Base-by-base conservation (phyloP, 2,888 invertebrate genomes). In the Synergus itoensis region DNA sequence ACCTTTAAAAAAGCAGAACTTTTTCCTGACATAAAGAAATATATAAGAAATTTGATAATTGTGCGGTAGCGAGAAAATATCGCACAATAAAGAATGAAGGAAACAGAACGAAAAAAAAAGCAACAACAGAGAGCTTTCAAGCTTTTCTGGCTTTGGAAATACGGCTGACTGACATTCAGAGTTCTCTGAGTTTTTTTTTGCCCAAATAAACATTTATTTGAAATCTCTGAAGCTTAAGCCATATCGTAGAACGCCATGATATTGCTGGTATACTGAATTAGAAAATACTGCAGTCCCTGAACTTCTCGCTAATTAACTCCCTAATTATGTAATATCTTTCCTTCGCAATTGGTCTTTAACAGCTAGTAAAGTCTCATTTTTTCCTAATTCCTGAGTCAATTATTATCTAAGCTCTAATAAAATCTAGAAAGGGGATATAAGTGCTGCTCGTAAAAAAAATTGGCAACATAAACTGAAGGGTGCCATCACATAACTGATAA, bases 121-220 rank as follows among this genome's bases (percentile, higher is more conserved):
- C 40, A 41, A 40, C 40, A 41, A 73, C n/a, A 65, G 18, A 73
- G 53, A 53, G 28, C 48, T 73, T 73, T 73, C 16, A 73, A 73
- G 73, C 73, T 73, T 73, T 36, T 73, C 73, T 53, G 73, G 73
- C 36, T 53, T 28, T 40, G 28, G 2, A 69, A 69, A 69, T 45
- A 69, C 67, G 14, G 48, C 45, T 36, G 48, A 16, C 73, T 73
- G 48, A 36, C 48, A 73, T 36, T 73, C 53, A n/a, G 73, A 73
- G 36, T 73, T 53, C 53, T 73, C 18, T 12, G n/a, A 43, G 21
- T 62, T 63, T 63, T 63, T 60, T 63, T 60, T 21, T 76, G 62
- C 4, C 18, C 18, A 57, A 60, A 76, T 45, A 63, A 45, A 76
- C 43, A 60, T 76, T 76, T 62, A 63, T 76, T 63, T 45, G 28